Conservation (phyloP, 2,888 invertebrate genomes). For the Omphaloscelis lunosa region DNA sequence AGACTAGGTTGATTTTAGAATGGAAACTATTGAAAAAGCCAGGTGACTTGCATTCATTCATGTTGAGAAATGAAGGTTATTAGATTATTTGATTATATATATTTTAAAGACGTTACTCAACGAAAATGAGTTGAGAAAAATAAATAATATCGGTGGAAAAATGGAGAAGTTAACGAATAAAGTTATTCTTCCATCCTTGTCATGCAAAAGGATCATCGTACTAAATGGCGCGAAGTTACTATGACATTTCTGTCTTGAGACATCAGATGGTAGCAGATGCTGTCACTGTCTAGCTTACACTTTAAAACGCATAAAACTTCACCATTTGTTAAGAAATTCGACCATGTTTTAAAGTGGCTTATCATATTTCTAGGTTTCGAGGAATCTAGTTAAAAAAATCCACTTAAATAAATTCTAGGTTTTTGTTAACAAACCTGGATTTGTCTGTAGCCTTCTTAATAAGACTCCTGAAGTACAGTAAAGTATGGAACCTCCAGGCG, state of each 20-base stretch:
- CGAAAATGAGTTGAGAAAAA: too few species aligned
- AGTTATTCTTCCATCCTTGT: too few species aligned
- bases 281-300: too few species aligned
- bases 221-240: too few species aligned
- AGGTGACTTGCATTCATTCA: not conserved
- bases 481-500: constrained; percentile 90
- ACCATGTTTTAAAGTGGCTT: too few species aligned
- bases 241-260: not conserved
- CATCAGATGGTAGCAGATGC: too few species aligned
- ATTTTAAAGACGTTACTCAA: too few species aligned
- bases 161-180: too few species aligned
- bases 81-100: not conserved
- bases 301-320: too few species aligned
- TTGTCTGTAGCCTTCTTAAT: constrained; percentile 83
- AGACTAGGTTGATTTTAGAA: not conserved
- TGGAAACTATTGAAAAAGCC: not conserved
- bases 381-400: not conserved
- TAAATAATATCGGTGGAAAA: too few species aligned
- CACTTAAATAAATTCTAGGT: not conserved
- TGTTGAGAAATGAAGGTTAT: not conserved
- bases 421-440: constrained; percentile 78
- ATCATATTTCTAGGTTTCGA: not conserved
- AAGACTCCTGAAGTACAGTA: constrained; percentile 93
- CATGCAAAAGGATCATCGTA: too few species aligned
- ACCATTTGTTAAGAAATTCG: too few species aligned